Evolutionary conservation across 1,140 invertebrate species (phyloP).

Genomic region (Meloidogyne chitwoodi): DNA sequence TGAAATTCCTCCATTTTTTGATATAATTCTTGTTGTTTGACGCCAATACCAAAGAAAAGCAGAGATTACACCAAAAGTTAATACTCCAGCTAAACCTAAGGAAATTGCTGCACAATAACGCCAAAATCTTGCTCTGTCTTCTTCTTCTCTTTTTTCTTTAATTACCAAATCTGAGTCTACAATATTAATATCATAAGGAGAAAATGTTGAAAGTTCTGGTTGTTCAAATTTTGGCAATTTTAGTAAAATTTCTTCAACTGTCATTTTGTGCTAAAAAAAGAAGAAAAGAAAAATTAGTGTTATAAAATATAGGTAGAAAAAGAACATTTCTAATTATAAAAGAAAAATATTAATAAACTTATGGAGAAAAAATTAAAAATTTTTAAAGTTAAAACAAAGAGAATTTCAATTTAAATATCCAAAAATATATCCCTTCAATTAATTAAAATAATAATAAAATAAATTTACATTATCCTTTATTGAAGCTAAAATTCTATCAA

Average conservation of each 20-base stretch:
- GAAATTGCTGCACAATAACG: slow-evolving; percentile 51
- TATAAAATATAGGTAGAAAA: no score
- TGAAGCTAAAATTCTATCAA: slow-evolving; percentile 42
- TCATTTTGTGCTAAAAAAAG: slow-evolving; percentile 37
- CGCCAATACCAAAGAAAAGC: slow-evolving; percentile 44
- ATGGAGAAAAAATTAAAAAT: no score
- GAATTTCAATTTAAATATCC: no score
- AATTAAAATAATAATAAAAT: neutral
- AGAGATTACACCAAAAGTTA: slow-evolving; percentile 43
- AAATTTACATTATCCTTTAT: slow-evolving; percentile 30
- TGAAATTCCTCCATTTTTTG: neutral
- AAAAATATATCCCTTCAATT: neutral
- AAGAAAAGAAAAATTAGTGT: neutral
- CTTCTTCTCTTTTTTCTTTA: slow-evolving; percentile 24
- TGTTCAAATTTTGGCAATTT: slow-evolving; percentile 56
- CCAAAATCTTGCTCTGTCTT: neutral
- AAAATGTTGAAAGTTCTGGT: slow-evolving; percentile 46
- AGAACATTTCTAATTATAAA: no score
- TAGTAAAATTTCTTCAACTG: slow-evolving; percentile 51
- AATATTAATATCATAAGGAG: slow-evolving; percentile 57
- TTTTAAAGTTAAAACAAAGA: no score
- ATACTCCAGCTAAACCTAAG: slow-evolving; percentile 44
- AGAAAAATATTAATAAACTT: no score
- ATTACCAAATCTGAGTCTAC: slow-evolving; percentile 50
- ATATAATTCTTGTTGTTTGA: neutral